Percentiles rank a stretch among this genome's conserved stretches.
Conservation (phyloP, 1,140 invertebrate genomes). For the Ostrea edulis region DNA sequence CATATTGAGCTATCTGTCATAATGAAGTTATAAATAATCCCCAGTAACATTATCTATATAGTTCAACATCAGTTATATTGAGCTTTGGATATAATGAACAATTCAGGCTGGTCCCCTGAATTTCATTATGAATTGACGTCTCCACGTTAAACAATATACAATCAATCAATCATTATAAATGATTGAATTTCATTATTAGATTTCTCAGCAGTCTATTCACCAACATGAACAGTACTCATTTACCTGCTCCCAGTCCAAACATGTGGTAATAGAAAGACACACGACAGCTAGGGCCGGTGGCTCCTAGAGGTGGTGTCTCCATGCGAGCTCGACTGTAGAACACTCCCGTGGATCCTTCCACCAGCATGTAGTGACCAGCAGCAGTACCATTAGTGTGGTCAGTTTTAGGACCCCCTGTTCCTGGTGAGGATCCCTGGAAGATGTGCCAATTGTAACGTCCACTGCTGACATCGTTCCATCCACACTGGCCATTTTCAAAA, state of each 20-base stretch:
- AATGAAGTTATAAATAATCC: no score
- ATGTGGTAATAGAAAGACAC: conserved; percentile 87
- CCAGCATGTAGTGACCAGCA: conserved; percentile 85
- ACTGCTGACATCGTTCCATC: conserved; percentile 86
- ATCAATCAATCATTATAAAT: no score
- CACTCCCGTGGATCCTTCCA: conserved; percentile 81
- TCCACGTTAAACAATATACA: no score
- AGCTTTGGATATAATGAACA: no score
- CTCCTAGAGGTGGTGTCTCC: conserved; percentile 65
- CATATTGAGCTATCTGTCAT: no score
- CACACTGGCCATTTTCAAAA: conserved; percentile 82
- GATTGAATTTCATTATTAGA: no score
- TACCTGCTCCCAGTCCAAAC: conserved; percentile 84
- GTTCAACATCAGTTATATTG: no score
- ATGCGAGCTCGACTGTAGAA: conserved; percentile 64
- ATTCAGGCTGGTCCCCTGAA: no score
- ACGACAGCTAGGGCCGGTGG: conserved; percentile 70
- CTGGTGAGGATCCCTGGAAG: conserved; percentile 84
- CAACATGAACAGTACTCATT: background rate
- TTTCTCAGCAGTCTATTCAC: no score
- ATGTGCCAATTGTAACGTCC: conserved; percentile 88
- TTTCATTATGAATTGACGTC: no score
- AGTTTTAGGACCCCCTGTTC: conserved; percentile 84
- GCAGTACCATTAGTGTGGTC: conserved; percentile 84
- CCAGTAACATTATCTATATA: no score